Base-by-base conservation (phyloP, 2,888 invertebrate species). In the Drosophila falleni region DNA sequence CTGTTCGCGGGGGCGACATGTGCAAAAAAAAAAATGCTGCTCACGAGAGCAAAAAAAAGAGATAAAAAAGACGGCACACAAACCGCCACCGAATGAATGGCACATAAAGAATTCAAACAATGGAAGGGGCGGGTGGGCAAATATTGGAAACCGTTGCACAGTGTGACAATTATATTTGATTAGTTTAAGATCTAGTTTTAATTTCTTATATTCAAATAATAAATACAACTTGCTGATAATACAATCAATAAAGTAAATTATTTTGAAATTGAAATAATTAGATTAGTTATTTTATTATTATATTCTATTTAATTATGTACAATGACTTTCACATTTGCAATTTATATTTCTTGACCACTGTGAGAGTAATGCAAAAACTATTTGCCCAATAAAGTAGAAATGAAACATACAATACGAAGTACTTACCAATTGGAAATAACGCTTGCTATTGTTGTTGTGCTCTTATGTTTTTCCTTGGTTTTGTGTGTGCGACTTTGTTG, bases 41-140 rank as follows among this genome's bases (percentile, higher is more conserved):
- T 69, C 76, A 64, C 69, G 80, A 77, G 77, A 72, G 80, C 39
- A 87, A 84, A 78, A 74, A 78, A 78, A 54, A 72, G 63, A 77
- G 73, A 86, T 77, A 88, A 85, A 87, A 87, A 88, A 82, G 70
- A 74, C 64, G 75, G 58, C 76, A 82, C 79, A 77, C 63, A 72
- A 89, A 74, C 89, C 78, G 80, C 80, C 83, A 81, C 67, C 75
- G 74, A 89, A 85, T 85, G 85, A 89, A 85, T 87, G 87, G 80
- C 79, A 74, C 76, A 85, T 70, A 74, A 89, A 83, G 74, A 88
- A 85, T 68, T 67, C 71, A 74, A 61, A 69, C 76, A 73, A 68
- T 66, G 50, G 64, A 59, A 60, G 55, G 41, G 60, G 61, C 47
- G 78, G 68, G 71, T 66, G 74, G 67, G 69, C 68, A 73, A 66